Evolutionary conservation across 2,113 vertebrate species (phyloP).

Genomic region (Zapus hudsonius): DNA sequence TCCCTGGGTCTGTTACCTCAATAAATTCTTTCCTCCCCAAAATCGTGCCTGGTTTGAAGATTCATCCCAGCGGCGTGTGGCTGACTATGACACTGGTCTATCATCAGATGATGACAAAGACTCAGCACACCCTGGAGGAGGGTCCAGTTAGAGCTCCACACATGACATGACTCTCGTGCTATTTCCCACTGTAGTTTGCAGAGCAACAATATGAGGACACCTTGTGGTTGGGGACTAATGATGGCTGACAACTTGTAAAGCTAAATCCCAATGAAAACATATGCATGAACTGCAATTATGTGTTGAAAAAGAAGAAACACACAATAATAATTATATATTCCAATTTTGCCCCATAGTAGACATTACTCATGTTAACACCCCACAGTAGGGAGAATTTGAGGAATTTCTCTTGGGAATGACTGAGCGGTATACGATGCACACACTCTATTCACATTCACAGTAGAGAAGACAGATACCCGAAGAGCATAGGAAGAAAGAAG

Average conservation of each 20-base stretch:
- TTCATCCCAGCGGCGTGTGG: too few species aligned
- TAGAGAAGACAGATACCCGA: not conserved
- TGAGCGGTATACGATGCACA: not conserved
- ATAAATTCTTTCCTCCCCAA: too few species aligned
- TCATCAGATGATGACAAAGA: not conserved
- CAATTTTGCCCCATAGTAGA: not conserved
- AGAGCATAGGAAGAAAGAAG: not conserved
- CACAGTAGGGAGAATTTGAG: not conserved
- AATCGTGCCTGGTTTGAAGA: too few species aligned
- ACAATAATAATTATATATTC: conserved; percentile 1
- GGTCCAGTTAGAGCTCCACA: too few species aligned
- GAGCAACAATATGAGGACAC: not conserved
- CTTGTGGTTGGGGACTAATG: not conserved
- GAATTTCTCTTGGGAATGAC: not conserved
- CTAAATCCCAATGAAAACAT: not conserved
- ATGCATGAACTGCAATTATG: not conserved
- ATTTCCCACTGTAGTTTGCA: not conserved
- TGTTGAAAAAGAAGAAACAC: conserved; percentile 13
- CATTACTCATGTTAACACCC: not conserved
- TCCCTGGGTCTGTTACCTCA: too few species aligned
- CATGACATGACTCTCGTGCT: too few species aligned
- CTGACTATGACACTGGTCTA: too few species aligned
- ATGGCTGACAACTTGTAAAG: not conserved
- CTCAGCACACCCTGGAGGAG: not conserved
- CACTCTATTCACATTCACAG: too few species aligned